These are phyloP conservation scores for Cossypha polioptera DNA, from an alignment of 2,797 vertebrate genomes.

Conservation along the genomic window DNA sequence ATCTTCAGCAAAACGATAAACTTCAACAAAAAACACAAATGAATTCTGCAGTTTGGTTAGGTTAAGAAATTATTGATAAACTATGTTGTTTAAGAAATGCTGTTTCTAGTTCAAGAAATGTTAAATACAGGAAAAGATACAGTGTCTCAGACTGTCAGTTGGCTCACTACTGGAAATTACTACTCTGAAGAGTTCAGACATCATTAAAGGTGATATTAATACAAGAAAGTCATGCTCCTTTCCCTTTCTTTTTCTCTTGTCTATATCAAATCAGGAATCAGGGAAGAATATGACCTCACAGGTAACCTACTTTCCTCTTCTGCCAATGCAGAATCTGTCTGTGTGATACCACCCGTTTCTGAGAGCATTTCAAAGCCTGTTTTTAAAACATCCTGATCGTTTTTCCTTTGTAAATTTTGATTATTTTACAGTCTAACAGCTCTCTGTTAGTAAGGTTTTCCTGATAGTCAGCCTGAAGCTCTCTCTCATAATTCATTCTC, in stretches of 20 bases:
- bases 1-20: constrained; percentile 5
- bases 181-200: not conserved
- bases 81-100: constrained; percentile 21
- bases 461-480: constrained; percentile 50
- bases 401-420: constrained; percentile 49
- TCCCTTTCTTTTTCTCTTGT: not conserved
- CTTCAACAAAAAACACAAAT: not conserved
- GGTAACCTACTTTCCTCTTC: constrained; percentile 17
- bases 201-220: constrained; percentile 40
- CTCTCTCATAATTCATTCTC: constrained; percentile 57
- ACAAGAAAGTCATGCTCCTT: constrained; percentile 7
- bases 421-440: constrained; percentile 51
- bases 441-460: constrained; percentile 29
- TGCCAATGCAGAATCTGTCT: not conserved
- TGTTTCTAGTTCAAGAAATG: constrained; percentile 44
- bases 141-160: not conserved
- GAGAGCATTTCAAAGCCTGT: constrained; percentile 12
- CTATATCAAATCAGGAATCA: not conserved
- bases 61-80: constrained; percentile 46
- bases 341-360: not conserved
- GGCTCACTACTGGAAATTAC: constrained; percentile 10
- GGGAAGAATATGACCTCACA: constrained; percentile 8
- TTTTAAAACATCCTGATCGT: constrained; percentile 19
- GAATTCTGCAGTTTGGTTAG: not conserved
- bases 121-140: constrained; percentile 19